phyloP scores from a whole-genome alignment of 2,797 vertebrate genomes.

The Benthosema pterotum region DNA sequence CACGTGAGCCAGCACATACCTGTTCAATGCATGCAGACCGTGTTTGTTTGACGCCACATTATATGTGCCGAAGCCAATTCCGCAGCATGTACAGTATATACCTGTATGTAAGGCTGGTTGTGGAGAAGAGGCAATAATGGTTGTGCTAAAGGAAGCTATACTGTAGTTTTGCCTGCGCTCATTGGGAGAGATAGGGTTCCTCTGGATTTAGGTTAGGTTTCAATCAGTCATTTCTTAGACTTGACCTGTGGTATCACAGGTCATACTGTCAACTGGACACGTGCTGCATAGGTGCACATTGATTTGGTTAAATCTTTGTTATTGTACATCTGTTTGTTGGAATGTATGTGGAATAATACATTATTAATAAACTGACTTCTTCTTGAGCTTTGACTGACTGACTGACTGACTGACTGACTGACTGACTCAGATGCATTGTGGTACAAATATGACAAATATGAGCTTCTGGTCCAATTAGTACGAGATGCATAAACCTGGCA shows the following conservation, averaged over 20 bases:
- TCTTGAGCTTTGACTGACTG: too few species aligned
- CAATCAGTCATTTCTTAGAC: constrained; percentile 11
- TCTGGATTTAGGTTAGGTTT: constrained; percentile 20
- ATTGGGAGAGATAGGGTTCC: constrained; percentile 25
- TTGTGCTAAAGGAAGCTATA: constrained; percentile 5
- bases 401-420: too few species aligned
- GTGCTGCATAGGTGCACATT: neutral
- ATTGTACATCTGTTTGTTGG: neutral
- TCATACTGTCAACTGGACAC: neutral
- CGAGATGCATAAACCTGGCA: too few species aligned
- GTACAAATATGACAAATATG: too few species aligned
- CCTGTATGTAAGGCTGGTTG: neutral
- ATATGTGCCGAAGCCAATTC: neutral
- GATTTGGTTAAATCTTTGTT: neutral
- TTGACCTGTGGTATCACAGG: constrained; percentile 1
- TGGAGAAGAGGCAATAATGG: constrained; percentile 1
- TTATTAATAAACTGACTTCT: neutral
- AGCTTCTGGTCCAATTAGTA: too few species aligned
- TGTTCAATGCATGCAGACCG: constrained; percentile 1
- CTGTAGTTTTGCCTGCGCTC: constrained; percentile 20
- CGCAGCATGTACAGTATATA: neutral
- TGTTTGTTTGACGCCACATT: too few species aligned
- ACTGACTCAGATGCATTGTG: too few species aligned
- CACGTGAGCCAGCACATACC: constrained; percentile 14
- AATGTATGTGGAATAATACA: neutral